These are phyloP conservation scores for Ursus arctos DNA, from an alignment of 2,113 vertebrate genomes.

Conservation along the genomic window DNA sequence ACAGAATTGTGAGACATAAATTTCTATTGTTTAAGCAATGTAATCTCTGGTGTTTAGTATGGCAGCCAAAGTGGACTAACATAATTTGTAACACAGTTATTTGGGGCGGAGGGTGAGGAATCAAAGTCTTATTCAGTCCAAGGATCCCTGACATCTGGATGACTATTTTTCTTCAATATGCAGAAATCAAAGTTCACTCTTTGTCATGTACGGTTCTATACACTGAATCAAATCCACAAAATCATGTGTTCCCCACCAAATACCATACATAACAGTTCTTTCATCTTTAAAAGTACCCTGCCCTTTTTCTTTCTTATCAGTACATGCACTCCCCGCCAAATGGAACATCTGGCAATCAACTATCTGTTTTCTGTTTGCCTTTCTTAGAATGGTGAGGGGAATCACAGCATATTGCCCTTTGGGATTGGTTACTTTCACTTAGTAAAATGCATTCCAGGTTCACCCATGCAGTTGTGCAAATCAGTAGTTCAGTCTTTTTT, in stretches of 20 bases:
- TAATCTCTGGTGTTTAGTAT: background rate
- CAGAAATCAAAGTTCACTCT: background rate
- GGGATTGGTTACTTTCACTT: background rate
- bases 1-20: background rate
- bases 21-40: background rate
- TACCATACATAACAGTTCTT: background rate
- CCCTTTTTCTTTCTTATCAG: background rate
- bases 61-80: background rate
- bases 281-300: background rate
- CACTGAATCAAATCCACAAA: background rate
- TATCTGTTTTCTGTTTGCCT: background rate
- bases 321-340: no score
- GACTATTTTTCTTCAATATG: background rate
- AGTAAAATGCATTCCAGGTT: background rate
- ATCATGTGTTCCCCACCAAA: background rate
- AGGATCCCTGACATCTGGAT: background rate
- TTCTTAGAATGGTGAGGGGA: background rate
- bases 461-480: background rate
- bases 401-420: background rate
- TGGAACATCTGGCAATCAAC: background rate
- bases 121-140: background rate
- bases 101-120: fast-evolving
- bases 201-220: background rate
- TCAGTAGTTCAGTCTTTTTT: background rate
- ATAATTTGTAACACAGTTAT: background rate